Conservation (phyloP, 1,140 invertebrate species). For the Drosophila kurseongensis region DNA sequence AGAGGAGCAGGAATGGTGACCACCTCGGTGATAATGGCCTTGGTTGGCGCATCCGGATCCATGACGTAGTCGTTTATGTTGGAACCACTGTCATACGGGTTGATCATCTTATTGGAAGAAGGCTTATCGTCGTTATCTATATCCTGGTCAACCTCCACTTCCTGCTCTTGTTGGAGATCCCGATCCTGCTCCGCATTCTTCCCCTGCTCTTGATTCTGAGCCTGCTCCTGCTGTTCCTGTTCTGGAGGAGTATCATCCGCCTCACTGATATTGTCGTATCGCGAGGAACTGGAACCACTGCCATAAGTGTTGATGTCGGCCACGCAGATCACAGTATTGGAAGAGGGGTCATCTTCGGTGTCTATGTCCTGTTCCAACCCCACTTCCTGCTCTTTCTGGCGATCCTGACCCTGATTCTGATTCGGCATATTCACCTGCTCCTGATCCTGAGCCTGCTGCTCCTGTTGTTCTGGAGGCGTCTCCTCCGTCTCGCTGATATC, state of each 20-base stretch:
- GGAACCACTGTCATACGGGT: neutral
- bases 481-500: conserved; percentile 27
- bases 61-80: neutral
- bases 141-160: conserved; percentile 3
- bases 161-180: neutral
- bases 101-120: conserved; percentile 17
- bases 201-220: too few relatives aligned
- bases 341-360: conserved; percentile 32
- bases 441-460: neutral
- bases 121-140: conserved; percentile 26
- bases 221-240: too few relatives aligned
- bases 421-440: conserved; percentile 2
- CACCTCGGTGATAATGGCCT: conserved; percentile 40
- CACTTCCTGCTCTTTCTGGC: neutral
- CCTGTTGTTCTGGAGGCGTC: neutral
- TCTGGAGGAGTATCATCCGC: too few relatives aligned
- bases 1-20: conserved; percentile 37
- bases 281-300: neutral
- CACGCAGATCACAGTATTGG: conserved; percentile 22
- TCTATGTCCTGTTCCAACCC: conserved; percentile 7
- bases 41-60: conserved; percentile 28
- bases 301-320: neutral
- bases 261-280: too few relatives aligned
- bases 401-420: neutral
- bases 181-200: neutral